A percentile compares a stretch with the other conserved stretches of the same genome.
Conservation (phyloP, 2,888 invertebrate species). For the Xestia c-nigrum region DNA sequence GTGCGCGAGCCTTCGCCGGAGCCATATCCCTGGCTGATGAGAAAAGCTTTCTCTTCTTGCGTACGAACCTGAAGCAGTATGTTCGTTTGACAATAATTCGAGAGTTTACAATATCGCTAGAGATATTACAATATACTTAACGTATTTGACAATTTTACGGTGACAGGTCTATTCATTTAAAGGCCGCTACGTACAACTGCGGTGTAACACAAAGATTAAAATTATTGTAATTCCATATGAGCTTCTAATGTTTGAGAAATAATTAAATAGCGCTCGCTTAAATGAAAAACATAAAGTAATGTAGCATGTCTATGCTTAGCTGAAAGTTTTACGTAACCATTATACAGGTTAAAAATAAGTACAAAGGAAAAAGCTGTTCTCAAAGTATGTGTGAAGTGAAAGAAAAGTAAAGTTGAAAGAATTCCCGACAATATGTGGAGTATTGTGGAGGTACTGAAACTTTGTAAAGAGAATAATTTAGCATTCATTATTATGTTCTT, state of each 20-base stretch:
- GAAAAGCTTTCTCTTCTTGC: no score
- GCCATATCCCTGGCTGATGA: no score
- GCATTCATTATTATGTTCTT: slow-evolving; percentile 46
- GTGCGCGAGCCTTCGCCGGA: no score
- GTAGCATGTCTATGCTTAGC: background rate
- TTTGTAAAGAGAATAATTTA: slow-evolving; percentile 49
- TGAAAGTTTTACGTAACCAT: background rate
- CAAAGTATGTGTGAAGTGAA: slow-evolving; percentile 29
- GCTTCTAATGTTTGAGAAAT: background rate
- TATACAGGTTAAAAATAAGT: slow-evolving; percentile 14
- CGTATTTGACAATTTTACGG: no score
- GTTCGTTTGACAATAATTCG: no score
- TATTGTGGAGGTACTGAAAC: slow-evolving; percentile 28
- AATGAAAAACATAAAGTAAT: slow-evolving; percentile 3
- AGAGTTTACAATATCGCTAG: no score
- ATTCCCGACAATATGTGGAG: slow-evolving; percentile 44
- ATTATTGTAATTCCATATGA: background rate
- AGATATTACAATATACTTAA: no score
- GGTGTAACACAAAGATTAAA: background rate
- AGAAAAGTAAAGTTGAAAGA: slow-evolving; percentile 45
- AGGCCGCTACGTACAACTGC: slow-evolving; percentile 9
- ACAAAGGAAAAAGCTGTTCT: slow-evolving; percentile 27
- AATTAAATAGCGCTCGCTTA: background rate
- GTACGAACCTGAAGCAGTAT: no score
- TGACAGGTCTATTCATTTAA: slow-evolving; percentile 26